A percentile compares a stretch with the other conserved stretches of the same genome.
Evolutionary conservation across 2,797 vertebrate species (phyloP).

Genomic region (Crocodylus rhombifer): DNA sequence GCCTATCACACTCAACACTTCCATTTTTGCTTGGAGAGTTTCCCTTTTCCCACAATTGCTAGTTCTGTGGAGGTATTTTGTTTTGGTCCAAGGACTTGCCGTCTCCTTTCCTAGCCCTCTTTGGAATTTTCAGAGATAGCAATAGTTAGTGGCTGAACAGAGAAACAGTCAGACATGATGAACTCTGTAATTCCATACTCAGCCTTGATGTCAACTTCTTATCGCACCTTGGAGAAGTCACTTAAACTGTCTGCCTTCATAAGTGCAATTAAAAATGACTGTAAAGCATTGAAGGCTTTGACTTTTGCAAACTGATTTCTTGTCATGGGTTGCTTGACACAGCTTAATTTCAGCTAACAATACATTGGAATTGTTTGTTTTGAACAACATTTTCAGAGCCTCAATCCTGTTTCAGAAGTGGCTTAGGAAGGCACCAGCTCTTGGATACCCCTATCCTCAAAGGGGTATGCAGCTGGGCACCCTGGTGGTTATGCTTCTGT

Average conservation of each 20-base stretch:
- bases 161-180: background rate
- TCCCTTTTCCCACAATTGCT: background rate
- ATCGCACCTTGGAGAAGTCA: background rate
- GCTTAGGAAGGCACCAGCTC: background rate
- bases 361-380: background rate
- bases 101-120: background rate
- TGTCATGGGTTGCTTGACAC: background rate
- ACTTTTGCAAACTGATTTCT: background rate
- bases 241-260: background rate
- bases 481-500: too few relatives aligned
- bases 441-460: too few relatives aligned
- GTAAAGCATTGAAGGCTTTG: background rate
- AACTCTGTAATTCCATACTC: background rate
- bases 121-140: background rate
- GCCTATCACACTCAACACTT: background rate
- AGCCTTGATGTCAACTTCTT: background rate
- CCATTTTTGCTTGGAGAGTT: background rate
- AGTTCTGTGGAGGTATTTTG: slow-evolving; percentile 1
- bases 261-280: background rate
- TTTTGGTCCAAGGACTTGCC: background rate
- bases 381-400: background rate
- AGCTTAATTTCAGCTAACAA: background rate
- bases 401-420: background rate
- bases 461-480: too few relatives aligned
- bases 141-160: background rate